Evolutionary conservation across 2,113 vertebrate genomes (phyloP), one percentile per base, ranked within the genome.

Genomic region (Eulemur rufifrons): DNA sequence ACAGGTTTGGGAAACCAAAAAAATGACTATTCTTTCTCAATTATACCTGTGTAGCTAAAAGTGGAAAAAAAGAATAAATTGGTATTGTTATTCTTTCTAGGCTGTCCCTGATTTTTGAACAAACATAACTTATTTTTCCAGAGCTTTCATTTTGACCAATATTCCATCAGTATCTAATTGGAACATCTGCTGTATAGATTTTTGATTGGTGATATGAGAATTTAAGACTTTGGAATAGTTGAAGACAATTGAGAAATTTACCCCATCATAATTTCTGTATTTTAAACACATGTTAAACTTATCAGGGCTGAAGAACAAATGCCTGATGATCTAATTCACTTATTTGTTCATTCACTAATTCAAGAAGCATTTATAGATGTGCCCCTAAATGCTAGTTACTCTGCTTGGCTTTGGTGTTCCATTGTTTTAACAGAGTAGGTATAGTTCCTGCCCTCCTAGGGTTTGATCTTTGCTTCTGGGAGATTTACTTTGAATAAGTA

Each of bases 401-500:
- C n/a, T 74, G n/a, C 21, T 89, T 96, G 74, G 29, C 64, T 95
- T 92, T 84, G 88, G 42, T 84, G 68, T 92, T 74, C 63, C 32
- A 2, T 91, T 81, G 50, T 95, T 91, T 91, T 96, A 96, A 93
- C 85, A 56, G 83, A 92, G 21, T 69, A 3, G 8, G 17, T 89
- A 52, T 64, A 76, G 27, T 89, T 89, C 78, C 25, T 93, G 27
- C 4, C 34, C 20, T 76, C 23, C 10, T 84, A 23, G 50, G n/a
- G 45, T 89, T 68, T 97, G 78, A 80, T 89, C 4, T n/a, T n/a
- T 86, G 54, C 34, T 96, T 74, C 68, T 86, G 39, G 21, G 52
- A 87, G 12, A 92, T 91, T 97, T 92, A 81, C 84, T 76, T 76
- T 89, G 81, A 88, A 92, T 92, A 96, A 82, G 34, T 93, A 91